Conservation (phyloP, 2,113 vertebrate genomes). For the Platanista minor region DNA sequence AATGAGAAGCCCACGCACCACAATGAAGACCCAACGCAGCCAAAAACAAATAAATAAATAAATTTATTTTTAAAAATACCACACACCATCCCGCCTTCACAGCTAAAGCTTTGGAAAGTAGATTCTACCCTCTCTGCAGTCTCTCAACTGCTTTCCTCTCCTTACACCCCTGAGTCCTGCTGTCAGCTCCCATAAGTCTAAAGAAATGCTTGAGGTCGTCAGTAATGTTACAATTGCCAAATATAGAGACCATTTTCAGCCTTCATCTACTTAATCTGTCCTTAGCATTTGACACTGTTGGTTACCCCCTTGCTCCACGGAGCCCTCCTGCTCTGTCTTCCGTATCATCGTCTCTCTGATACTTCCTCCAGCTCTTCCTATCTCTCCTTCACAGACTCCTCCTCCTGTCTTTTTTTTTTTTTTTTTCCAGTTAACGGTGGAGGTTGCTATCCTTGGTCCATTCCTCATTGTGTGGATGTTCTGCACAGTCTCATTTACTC, state of each 20-base stretch:
- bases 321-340: neutral
- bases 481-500: neutral
- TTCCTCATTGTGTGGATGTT: neutral
- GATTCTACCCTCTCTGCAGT: neutral
- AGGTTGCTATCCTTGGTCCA: neutral
- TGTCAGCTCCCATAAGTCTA: neutral
- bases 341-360: neutral
- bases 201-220: too few relatives aligned
- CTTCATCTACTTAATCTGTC: neutral
- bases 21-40: too few relatives aligned
- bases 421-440: neutral
- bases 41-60: too few relatives aligned
- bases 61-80: neutral
- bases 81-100: neutral
- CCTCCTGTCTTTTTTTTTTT: neutral
- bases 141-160: neutral
- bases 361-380: neutral
- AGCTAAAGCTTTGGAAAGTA: neutral
- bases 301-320: neutral
- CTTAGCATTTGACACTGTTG: neutral
- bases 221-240: neutral
- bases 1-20: too few relatives aligned
- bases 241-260: neutral
- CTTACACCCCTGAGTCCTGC: neutral
- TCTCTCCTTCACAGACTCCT: neutral